Evolutionary conservation across 2,797 vertebrate genomes (phyloP), one percentile per base, ranked within the genome.

Genomic region (Molossus molossus): DNA sequence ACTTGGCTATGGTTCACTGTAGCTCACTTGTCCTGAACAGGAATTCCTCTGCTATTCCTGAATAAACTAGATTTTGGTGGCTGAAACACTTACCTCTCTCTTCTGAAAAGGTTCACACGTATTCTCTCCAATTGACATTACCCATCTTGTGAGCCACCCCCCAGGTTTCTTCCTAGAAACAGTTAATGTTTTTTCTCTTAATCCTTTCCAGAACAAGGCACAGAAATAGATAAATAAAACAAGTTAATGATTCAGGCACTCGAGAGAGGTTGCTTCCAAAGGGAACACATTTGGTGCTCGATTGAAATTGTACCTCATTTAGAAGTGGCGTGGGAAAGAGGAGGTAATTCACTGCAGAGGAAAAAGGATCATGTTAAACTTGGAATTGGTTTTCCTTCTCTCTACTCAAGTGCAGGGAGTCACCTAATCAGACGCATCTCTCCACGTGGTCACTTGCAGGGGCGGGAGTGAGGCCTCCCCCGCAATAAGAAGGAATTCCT

Each of bases 221-320:
- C 67, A 69, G 40, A 76, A 27, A 70, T 29, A 64, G 64, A 48
- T 86, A 76, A 87, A 92, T 93, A 81, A 91, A 94, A 45, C 67
- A 90, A 87, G 48, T 83, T 70, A 90, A 84, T 80, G 92, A 90
- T 90, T 95, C 65, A 95, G 84, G 69, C 58, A 48, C 33, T 94
- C 62, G 25, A 90, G 77, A 90, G 60, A 92, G 69, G 76, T 85
- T 96, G 40, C 72, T 80, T 90, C 73, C 50, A 5, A 72, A 90
- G 85, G 85, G 81, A 94, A 95, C 60, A 87, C 18, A 85, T 96
- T 86, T 81, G 67, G 76, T 87, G 72, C 88, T 94, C 67, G n/a
- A 90, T 64, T 95, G 86, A 90, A 90, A 90, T 92, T 77, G 84
- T 64, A 69, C 27, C 81, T 93, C 76, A 60, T 87, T 91, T 91